A percentile compares a stretch with the other conserved stretches of the same genome.
phyloP scores from a whole-genome alignment of 2,797 vertebrate species.

The Scolopax rusticola region DNA sequence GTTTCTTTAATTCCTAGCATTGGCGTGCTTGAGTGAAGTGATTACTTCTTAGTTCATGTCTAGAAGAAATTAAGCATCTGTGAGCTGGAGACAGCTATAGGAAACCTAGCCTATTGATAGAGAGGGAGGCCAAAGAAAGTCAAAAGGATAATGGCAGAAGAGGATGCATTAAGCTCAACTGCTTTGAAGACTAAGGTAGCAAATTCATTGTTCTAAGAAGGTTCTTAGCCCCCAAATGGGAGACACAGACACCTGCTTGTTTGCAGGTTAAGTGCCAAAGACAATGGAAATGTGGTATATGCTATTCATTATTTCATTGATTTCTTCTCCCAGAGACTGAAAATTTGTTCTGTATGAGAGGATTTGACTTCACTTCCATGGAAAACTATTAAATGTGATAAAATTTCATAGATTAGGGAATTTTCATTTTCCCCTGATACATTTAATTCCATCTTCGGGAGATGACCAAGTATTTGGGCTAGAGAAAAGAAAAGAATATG shows the following conservation, averaged over 20 bases:
- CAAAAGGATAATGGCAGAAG: neutral
- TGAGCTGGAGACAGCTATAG: neutral
- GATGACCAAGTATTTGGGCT: neutral
- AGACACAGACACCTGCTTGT: neutral
- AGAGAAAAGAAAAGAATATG: neutral
- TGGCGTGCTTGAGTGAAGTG: neutral
- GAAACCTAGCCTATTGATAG: neutral
- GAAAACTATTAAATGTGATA: neutral
- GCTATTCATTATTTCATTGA: neutral
- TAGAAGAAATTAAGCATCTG: neutral
- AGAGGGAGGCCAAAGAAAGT: neutral
- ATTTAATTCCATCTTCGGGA: neutral
- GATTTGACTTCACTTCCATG: neutral
- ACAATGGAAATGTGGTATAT: neutral
- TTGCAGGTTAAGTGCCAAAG: neutral
- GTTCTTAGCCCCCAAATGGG: neutral
- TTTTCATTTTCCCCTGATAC: neutral
- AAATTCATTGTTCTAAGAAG: neutral
- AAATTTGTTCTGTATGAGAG: neutral
- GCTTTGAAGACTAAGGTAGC: neutral
- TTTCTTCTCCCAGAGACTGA: neutral
- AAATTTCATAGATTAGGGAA: neutral
- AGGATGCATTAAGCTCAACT: neutral
- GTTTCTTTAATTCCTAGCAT: neutral
- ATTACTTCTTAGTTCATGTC: neutral